These are phyloP conservation scores for Corvus hawaiiensis DNA, from an alignment of 2,113 vertebrate species.

Conservation along the genomic window DNA sequence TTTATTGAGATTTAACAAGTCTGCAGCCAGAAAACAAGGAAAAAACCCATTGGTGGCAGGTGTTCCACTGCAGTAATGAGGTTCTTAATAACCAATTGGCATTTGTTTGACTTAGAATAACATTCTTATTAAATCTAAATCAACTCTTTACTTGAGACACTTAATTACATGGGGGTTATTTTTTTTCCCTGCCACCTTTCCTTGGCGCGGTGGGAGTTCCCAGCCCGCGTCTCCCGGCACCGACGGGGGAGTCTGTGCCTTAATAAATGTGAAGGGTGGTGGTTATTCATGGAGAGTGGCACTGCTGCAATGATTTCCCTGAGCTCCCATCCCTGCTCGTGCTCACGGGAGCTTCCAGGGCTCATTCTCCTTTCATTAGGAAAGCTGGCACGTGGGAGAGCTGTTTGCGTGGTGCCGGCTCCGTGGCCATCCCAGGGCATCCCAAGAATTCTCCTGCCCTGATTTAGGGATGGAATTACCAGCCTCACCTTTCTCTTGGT, in stretches of 20 bases:
- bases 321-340: not conserved
- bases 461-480: not conserved
- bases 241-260: not conserved
- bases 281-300: not conserved
- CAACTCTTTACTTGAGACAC: constrained; percentile 61
- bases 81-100: constrained; percentile 68
- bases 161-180: constrained; percentile 57
- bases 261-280: not conserved
- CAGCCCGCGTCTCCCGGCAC: not conserved
- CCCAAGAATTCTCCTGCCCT: not conserved
- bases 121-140: constrained; percentile 70
- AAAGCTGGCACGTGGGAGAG: not conserved
- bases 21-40: not conserved
- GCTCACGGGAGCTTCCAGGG: not conserved
- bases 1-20: constrained; percentile 64
- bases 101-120: constrained; percentile 74
- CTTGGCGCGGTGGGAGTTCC: not conserved
- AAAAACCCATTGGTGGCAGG: constrained; percentile 26
- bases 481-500: rapidly evolving
- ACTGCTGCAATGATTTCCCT: not conserved
- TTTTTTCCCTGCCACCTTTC: constrained; percentile 1
- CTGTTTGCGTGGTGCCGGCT: not conserved
- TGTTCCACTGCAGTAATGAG: constrained; percentile 54
- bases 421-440: not conserved
- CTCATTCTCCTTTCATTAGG: not conserved